Evolutionary conservation across 2,797 vertebrate genomes (phyloP), one percentile per base, ranked within the genome.

Genomic region (Tamandua tetradactyla): DNA sequence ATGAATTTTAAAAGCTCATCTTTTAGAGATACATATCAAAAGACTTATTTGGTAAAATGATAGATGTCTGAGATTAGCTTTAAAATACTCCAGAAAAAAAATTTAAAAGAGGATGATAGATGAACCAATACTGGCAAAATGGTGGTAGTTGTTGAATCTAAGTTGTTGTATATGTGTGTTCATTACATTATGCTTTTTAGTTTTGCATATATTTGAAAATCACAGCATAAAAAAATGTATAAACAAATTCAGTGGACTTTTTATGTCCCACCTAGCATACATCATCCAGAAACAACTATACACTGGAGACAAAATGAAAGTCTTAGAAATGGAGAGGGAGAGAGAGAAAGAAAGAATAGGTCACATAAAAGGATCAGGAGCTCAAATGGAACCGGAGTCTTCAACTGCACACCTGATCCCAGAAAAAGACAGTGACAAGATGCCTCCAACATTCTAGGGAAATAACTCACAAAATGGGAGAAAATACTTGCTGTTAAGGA

Each of bases 11-110:
- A 7, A 93, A 88, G 68, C 20, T 68, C 61, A 88, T 88, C n/a
- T 82, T 40, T 82, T 88, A 82, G 55, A 55, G 55, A 55, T 22
- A 55, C 55, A 55, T 55, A 55, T 20, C 55, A 55, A 55, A 55
- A 6, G 20, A 7, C 20, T 55, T 55, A 55, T 55, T n/a, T 20
- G 55, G 20, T 55, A 20, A 55, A 55, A 55, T 55, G 59, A 93
- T 89, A 75, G 59, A 86, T 86, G 49, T 20, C 78, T 83, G 68
- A 27, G 44, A 59, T 68, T 93, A 69, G 42, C n/a, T 75, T 88
- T 75, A 88, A 57, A 57, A 75, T 82, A 88, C 14, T 83, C 7
- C n/a, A 68, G 37, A 30, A 75, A 59, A n/a, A 69, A 76, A 27
- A 14, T 22, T 81, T n/a, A 25, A 82, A 79, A 69, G 22, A 61